Base-by-base conservation (phyloP, 2,113 vertebrate species). In the Aspiorhynchus laticeps region DNA sequence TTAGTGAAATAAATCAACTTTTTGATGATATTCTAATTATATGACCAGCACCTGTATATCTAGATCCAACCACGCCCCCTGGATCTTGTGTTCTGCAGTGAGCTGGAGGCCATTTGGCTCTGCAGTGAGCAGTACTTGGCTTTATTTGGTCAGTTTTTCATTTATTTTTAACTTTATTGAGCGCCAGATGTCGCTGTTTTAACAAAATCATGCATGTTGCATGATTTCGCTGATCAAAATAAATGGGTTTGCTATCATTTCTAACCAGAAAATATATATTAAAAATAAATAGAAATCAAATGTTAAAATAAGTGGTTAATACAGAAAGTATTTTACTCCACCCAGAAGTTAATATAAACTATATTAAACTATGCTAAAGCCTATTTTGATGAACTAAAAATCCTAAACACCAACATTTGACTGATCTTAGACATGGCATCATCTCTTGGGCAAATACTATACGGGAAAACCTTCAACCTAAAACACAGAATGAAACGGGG, bases 161-260 rank as follows among this genome's bases (percentile, higher is more conserved):
- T 17, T 4, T 26, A 36, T 69, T n/a, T 15, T 48, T 2, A 12
- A 46, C 43, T 28, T 31, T 10, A 12, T 48, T 14, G 46, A 48
- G 46, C 46, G 7, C n/a, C 80, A 14, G 41, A 69, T 83, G 80
- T 28, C 80, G 28, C 61, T 48, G 26, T 69, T 77, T 53, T 61
- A n/a, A n/a, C 51, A 53, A 7, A 5, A 10, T 53, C 11, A 65
- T 19, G 26, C 74, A 33, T 33, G 43, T 21, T 8, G 9, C 19
- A 46, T 46, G 43, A 46, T 1, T 51, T 78, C 28, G 4, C 26
- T 19, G 2, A 2, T 36, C 19, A 24, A 56, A 56, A 78, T 53
- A 53, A 78, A 53, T 14, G 21, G 0, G 5, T 26, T 56, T 36
- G 28, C 3, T 21, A 15, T 59, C 14, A 0, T 80, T 59, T 36